These are phyloP conservation scores for Hyposoter dolosus DNA, from an alignment of 2,888 invertebrate species.

Conservation along the genomic window DNA sequence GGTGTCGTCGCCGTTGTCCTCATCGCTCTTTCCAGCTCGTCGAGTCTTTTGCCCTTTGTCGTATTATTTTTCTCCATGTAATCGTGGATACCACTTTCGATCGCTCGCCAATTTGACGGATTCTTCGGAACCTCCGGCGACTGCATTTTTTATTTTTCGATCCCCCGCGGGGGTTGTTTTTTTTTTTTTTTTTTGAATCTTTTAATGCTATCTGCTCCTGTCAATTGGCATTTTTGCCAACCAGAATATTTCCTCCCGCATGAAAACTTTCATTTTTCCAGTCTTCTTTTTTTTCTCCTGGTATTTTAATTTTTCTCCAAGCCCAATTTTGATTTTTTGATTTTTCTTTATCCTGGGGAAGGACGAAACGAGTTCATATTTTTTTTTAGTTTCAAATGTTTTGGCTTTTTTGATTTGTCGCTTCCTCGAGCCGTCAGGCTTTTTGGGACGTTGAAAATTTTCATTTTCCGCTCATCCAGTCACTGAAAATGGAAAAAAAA, in stretches of 20 bases:
- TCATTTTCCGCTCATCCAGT: neutral
- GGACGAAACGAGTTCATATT: neutral
- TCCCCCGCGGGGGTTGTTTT: neutral
- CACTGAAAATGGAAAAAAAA: neutral
- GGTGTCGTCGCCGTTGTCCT: slow-evolving; percentile 1
- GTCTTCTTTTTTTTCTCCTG: neutral
- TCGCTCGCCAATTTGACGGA: slow-evolving; percentile 31
- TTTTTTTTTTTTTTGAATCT: neutral
- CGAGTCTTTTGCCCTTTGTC: slow-evolving; percentile 53
- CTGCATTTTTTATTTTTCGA: slow-evolving; percentile 39
- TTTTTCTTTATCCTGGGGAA: neutral
- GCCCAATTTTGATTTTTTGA: neutral
- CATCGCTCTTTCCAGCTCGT: slow-evolving; percentile 46
- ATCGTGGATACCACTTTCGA: slow-evolving; percentile 34
- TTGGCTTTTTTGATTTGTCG: neutral
- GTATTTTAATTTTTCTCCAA: neutral
- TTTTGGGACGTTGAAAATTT: neutral
- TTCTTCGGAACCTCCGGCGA: slow-evolving; percentile 38
- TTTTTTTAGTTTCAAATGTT: neutral
- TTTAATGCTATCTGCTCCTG: neutral
- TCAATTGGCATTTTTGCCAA: neutral
- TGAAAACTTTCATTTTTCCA: neutral
- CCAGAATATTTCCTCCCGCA: neutral
- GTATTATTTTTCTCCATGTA: slow-evolving; percentile 11
- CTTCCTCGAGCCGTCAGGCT: neutral